phyloP scores from a whole-genome alignment of 2,113 vertebrate genomes.

The Podocnemis expansa region DNA sequence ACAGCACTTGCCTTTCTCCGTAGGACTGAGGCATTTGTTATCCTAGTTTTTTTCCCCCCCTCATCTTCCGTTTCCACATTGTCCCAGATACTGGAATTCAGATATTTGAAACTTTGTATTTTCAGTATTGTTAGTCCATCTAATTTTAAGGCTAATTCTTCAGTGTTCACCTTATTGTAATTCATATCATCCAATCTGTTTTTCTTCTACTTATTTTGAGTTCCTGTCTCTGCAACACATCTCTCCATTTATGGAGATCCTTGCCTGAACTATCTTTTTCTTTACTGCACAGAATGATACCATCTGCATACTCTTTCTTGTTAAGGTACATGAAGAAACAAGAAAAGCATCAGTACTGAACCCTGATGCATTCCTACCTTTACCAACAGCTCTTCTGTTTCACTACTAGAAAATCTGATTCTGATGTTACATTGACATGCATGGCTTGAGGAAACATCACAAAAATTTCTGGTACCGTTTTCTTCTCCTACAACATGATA shows the following conservation, averaged over 20 bases:
- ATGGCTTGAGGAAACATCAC: neutral
- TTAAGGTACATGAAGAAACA: neutral
- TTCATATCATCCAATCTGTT: neutral
- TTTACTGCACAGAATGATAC: neutral
- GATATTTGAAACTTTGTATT: neutral
- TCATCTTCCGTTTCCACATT: neutral
- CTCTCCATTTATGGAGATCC: neutral
- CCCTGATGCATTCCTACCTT: neutral
- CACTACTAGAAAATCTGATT: neutral
- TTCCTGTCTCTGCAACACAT: neutral
- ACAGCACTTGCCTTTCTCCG: neutral
- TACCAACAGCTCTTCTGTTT: neutral
- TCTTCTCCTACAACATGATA: neutral
- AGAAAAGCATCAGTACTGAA: neutral
- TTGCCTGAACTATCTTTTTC: neutral
- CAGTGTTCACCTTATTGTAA: neutral
- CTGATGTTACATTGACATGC: neutral
- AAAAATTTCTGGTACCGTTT: neutral
- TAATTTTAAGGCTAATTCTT: neutral
- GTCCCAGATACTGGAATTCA: neutral
- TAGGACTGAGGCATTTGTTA: neutral
- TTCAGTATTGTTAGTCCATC: neutral
- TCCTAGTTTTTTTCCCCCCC: neutral
- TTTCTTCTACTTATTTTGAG: neutral
- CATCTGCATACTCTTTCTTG: neutral